Base-by-base conservation (phyloP, 1,140 invertebrate genomes). In the Drosophila kikkawai region DNA sequence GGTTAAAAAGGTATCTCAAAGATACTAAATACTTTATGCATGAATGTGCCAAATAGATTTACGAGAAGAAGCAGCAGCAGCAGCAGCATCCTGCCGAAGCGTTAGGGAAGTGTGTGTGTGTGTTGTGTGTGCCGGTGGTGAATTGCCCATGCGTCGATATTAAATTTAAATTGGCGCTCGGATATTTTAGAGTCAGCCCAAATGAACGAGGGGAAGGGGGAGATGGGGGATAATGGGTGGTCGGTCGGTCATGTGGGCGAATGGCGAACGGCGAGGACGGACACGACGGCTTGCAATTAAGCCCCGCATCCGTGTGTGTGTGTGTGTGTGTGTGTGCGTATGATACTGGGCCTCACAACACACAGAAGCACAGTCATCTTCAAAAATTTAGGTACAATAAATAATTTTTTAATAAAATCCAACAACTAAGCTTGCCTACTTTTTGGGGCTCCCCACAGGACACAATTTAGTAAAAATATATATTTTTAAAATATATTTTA, bases 21-120 rank as follows among this genome's bases (percentile, higher is more conserved):
- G 85, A 88, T 88, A 88, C 85, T 88, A 88, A 88, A 88, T 88
- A 88, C 85, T 88, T 88, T 88, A 88, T 88, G 85, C 85, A 90
- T 90, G 85, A 90, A 88, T 88, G 85, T 88, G 85, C 85, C 85
- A 88, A 88, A 88, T 88, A 88, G 84, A 88, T 88, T 88, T 88
- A 88, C 84, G 84, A 88, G 80, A 80, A 29, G 64, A 42, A 56
- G 37, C 22, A 37, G 66, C 32, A 73, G 44, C 56, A 55, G 41
- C 47, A 65, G 34, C 53, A 69, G 69, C 65, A 60, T 32, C 64
- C 29, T 32, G 26, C 39, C 13, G 42, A 22, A 37, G 41, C 58
- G 68, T 55, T 70, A 59, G 48, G 39, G 48, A 42, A 67, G 48
- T 69, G 67, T 64, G 34, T 34, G 34, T 60, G n/a, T 67, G 37